phyloP scores from a whole-genome alignment of 1,140 invertebrate genomes.

The Diabrotica undecimpunctata region DNA sequence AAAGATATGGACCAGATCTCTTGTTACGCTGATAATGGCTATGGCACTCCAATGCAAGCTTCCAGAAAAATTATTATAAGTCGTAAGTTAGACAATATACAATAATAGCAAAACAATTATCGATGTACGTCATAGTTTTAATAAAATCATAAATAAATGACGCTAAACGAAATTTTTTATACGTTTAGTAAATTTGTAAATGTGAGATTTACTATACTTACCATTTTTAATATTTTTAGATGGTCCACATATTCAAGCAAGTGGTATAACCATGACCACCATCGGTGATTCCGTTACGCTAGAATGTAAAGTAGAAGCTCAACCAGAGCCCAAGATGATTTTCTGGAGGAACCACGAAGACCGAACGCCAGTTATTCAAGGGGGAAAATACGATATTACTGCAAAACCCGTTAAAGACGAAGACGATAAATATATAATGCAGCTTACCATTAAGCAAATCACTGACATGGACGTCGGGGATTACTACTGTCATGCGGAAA shows the following conservation, averaged over 20 bases:
- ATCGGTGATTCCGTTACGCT: slow-evolving; percentile 68
- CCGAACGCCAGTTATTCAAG: slow-evolving; percentile 67
- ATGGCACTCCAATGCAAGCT: slow-evolving; percentile 78
- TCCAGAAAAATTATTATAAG: slow-evolving; percentile 71
- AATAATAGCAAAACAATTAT: neutral
- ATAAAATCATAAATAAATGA: neutral
- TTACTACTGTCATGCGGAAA: slow-evolving; percentile 79
- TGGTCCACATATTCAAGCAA: slow-evolving; percentile 68
- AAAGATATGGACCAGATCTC: slow-evolving; percentile 78
- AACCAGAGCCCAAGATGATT: slow-evolving; percentile 72
- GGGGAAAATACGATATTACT: slow-evolving; percentile 67
- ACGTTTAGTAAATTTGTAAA: neutral
- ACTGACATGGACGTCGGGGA: slow-evolving; percentile 67
- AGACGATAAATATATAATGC: slow-evolving; percentile 65
- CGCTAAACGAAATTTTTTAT: neutral
- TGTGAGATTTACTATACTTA: no score
- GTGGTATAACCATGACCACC: slow-evolving; percentile 68
- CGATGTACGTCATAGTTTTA: neutral
- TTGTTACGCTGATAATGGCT: slow-evolving; percentile 81
- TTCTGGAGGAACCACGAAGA: slow-evolving; percentile 73
- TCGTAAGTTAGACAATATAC: slow-evolving; percentile 57
- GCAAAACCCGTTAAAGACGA: slow-evolving; percentile 54
- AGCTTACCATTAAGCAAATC: slow-evolving; percentile 67
- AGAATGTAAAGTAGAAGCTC: slow-evolving; percentile 70
- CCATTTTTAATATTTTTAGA: slow-evolving; percentile 50